Evolutionary conservation across 2,113 vertebrate species (phyloP), one percentile per base, ranked within the genome.

Genomic region (Archocentrus centrarchus): DNA sequence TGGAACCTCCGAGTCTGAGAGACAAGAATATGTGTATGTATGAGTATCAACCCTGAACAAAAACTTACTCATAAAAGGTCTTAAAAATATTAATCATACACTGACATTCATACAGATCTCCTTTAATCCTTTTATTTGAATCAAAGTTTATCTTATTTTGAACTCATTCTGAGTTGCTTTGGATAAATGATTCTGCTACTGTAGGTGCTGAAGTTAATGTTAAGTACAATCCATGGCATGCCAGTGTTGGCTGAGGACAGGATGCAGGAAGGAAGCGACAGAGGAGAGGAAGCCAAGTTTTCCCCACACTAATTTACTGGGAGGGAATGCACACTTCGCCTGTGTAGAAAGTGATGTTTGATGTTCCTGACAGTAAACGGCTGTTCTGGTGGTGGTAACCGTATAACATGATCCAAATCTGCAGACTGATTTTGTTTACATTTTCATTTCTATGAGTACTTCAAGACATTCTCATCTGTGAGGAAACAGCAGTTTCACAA

Each of bases 181-280:
- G 55, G 2, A 32, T 55, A 47, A 63, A 73, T n/a, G 11, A 6
- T 13, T 81, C 17, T 2, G 0, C 22, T 41, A 14, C 7, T 53
- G n/a, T 30, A 59, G 63, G 11, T 73, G 14, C 13, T 58, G 18
- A 39, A 77, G 30, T 0, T 35, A 24, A 64, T 83, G 55, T 59
- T 18, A 75, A 83, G 39, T 47, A 77, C 18, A 17, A 15, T 11
- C 24, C 17, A 17, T 4, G 24, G 73, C 11, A 44, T 24, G 3
- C 55, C 15, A 37, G 76, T 39, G 63, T 39, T 59, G 60, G 41
- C 11, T 47, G n/a, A 53, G 32, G 15, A 78, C 17, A 73, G 87
- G 82, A 89, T 86, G 50, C 66, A 82, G 85, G 88, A 88, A 91
- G 89, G 87, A 86, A 91, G 37, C 7, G 35, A 47, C 11, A 59